A percentile compares a stretch with the other conserved stretches of the same genome.
Conservation (phyloP, 2,797 vertebrate species). For the Dryobates pubescens region DNA sequence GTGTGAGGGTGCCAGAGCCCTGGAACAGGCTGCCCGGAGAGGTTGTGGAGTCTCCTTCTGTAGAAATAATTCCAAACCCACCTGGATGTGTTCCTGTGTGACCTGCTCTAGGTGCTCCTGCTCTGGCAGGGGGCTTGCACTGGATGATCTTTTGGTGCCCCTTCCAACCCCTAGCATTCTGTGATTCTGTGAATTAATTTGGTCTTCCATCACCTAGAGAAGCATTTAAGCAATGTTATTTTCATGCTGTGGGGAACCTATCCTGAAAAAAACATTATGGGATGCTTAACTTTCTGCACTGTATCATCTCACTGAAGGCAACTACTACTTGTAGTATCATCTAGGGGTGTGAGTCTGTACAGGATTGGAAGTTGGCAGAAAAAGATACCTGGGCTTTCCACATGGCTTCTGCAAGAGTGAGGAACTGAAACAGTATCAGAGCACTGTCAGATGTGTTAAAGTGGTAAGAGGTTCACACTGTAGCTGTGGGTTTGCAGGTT, state of each 20-base stretch:
- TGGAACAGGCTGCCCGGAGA: too few relatives aligned
- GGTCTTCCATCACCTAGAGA: slow-evolving; percentile 23
- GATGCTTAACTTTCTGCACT: background rate
- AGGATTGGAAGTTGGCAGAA: background rate
- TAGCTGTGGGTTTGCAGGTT: background rate
- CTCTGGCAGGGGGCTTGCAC: too few relatives aligned
- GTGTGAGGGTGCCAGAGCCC: too few relatives aligned
- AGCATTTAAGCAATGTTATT: slow-evolving; percentile 26
- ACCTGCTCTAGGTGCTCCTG: too few relatives aligned
- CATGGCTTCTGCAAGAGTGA: background rate
- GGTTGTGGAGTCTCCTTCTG: too few relatives aligned
- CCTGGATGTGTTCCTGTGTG: too few relatives aligned
- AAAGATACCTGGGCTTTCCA: background rate
- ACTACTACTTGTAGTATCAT: background rate
- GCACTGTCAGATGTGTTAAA: fast-evolving
- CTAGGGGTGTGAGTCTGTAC: background rate
- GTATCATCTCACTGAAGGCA: background rate
- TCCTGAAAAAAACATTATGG: background rate
- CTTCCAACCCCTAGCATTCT: too few relatives aligned
- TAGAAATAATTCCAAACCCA: too few relatives aligned
- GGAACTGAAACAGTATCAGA: background rate
- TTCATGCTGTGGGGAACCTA: background rate
- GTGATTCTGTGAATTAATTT: too few relatives aligned
- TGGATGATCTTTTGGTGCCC: too few relatives aligned
- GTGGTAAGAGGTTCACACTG: background rate